Base-by-base conservation (phyloP, 2,888 invertebrate species). In the Drosophila ustulata region DNA sequence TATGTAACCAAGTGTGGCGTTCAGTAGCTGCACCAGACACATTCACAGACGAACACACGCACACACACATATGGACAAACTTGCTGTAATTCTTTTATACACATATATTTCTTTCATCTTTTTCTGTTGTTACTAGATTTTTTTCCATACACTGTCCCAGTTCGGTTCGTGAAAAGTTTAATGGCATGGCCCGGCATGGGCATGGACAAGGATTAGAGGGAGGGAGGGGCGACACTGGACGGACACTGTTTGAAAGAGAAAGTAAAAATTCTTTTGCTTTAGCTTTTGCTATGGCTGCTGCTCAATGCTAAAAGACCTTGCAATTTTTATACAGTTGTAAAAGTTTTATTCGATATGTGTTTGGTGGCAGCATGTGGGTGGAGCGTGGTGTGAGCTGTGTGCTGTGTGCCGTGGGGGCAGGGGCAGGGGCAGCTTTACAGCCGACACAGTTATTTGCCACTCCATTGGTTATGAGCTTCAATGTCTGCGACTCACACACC, bases 81-180 rank as follows among this genome's bases (percentile, higher is more conserved):
- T 89, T 88, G 75, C 69, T 85, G 86, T 86, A 86, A 86, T 89
- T 88, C 89, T 88, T 86, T 86, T 89, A 88, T 89, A 78, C 69
- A 75, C 74, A 87, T 85, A 84, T 85, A 85, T 86, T 89, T 86
- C 87, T 88, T 89, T 89, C 85, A 89, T 89, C 88, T 85, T 86
- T 87, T 84, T 86, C 87, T 83, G 87, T 88, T 88, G 87, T 85
- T 83, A 84, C 81, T 81, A 74, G 75, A 76, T 77, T 78, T 78
- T 72, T 88, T 87, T 63, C 47, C 64, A 87, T 80, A 69, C 64
- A 80, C 73, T 85, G 89, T 82, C 85, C 89, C 85, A 85, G 88
- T 86, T 89, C 69, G 82, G 85, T 86, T 88, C 78, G 78, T 89
- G 82, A 89, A 89, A 86, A 89, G 85, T 86, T 89, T 89, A 83